Evolutionary conservation across 1,140 invertebrate species (phyloP), one percentile per base, ranked within the genome.

Genomic region (Drosophila arawakana): DNA sequence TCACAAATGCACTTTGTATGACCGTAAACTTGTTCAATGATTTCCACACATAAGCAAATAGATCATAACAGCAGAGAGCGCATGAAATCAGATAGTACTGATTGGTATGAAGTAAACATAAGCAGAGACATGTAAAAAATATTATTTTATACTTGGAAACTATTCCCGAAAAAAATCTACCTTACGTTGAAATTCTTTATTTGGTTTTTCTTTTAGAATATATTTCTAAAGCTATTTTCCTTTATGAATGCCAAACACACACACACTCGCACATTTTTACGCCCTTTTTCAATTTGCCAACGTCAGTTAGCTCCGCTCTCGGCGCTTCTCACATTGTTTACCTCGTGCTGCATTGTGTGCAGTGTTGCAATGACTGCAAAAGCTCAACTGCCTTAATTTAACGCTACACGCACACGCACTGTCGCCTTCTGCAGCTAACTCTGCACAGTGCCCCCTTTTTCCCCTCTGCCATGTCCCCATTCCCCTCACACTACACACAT

Each of bases 321-420:
- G 7, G 41, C 13, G 10, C 43, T 34, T 41, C 37, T 65, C 44
- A 34, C 35, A 46, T 57, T 63, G 50, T 65, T 65, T 11, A 47
- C 13, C 59, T 50, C 57, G 9, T 39, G 35, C 37, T 30, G 57
- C 55, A 68, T 60, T 60, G 54, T 68, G 65, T 63, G 68, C 52
- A 41, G 25, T 58, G 61, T 66, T 66, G 62, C 44, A 66, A 63
- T 67, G 46, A 52, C 46, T 39, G 39, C 63, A 54, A 54, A 59
- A 58, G 65, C 65, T 59, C 71, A 69, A 50, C 68, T 70, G 76
- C 55, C 58, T 76, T 86, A 82, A 86, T 86, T 86, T 88, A 86
- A 86, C 82, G 82, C 83, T 88, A 69, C 58, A 79, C 83, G 82
- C 82, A 73, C 79, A 86, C 71, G 75, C 83, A 82, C 63, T 58